Base-by-base conservation (phyloP, 1,140 invertebrate genomes). In the Pseudomyrmex gracilis region DNA sequence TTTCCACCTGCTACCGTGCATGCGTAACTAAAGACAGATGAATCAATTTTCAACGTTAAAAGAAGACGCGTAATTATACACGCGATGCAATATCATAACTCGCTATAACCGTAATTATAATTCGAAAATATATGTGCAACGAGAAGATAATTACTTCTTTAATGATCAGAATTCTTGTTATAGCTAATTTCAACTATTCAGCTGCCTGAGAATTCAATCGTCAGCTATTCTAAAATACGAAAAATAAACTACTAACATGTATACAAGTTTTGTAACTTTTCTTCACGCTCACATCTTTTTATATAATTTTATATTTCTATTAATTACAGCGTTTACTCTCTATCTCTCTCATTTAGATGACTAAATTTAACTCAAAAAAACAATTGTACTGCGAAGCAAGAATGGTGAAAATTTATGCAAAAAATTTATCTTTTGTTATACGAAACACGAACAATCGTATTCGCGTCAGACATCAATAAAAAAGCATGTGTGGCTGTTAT, bases 371-470 rank as follows among this genome's bases (percentile, higher is more conserved):
- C 3, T 13, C 24, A 3, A 74, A 34, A 17, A 64, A 64, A 76
- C 17, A 43, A 12, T 51, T 34, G 12, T 51, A 34, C 22, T 63
- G 51, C 45, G 45, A 22, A 22, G 15, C 17, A 8, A 51, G 34
- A 73, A 2, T 8, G 13, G 15, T 22, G 17, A 63, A 53, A 8
- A 66, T 34, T 51, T 53, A 66, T 22, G 20, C 12, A 55, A 55
- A 13, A 67, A 64, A 77, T 77, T 77, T 13, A 22, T 55, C 17
- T 3, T 53, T 77, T 20, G 9, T 76, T 66, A 70, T 34, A 34
- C 20, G 7, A 22, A 67, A 63, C 12, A 13, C 17, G 2, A 55
- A 66, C 61, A 67, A 64, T 53, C 12, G 49, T 12, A 20, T 17
- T 49, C 24, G n/a, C 47, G 20, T 49, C 10, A 45, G 70, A 66